Evolutionary conservation across 2,888 invertebrate species (phyloP).

Genomic region (Agrilus mali): DNA sequence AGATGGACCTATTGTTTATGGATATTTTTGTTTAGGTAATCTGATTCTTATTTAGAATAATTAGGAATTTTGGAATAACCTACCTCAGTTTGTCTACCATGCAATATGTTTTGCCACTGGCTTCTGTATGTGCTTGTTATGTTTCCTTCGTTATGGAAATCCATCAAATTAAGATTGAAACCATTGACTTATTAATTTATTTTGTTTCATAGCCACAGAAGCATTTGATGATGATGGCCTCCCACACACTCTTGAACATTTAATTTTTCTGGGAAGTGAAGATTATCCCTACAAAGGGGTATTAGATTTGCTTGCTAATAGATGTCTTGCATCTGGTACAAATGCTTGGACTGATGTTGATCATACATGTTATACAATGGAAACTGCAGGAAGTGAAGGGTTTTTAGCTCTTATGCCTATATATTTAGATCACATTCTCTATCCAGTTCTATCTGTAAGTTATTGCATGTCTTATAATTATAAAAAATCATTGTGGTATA

Average conservation of each 20-base stretch:
- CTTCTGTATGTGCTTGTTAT: too few species aligned
- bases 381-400: constrained; percentile 77
- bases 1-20: constrained; percentile 82
- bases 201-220: constrained; percentile 60
- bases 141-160: too few species aligned
- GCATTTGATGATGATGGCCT: constrained; percentile 85
- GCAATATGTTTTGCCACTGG: too few species aligned
- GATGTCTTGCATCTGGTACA: constrained; percentile 82
- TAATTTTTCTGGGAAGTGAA: constrained; percentile 83
- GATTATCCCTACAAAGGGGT: constrained; percentile 84
- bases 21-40: constrained; percentile 77
- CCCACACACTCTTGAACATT: constrained; percentile 85
- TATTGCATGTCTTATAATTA: background rate
- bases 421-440: constrained; percentile 80
- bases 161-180: too few species aligned
- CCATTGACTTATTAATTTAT: background rate
- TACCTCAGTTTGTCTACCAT: too few species aligned
- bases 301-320: constrained; percentile 75
- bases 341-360: constrained; percentile 84
- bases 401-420: constrained; percentile 81
- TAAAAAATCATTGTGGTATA: background rate
- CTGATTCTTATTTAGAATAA: too few species aligned
- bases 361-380: constrained; percentile 82
- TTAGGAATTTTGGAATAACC: too few species aligned
- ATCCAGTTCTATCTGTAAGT: constrained; percentile 61